Percentiles rank a stretch among this genome's conserved stretches.
Conservation (phyloP, 2,797 vertebrate species). For the Dryobates pubescens region DNA sequence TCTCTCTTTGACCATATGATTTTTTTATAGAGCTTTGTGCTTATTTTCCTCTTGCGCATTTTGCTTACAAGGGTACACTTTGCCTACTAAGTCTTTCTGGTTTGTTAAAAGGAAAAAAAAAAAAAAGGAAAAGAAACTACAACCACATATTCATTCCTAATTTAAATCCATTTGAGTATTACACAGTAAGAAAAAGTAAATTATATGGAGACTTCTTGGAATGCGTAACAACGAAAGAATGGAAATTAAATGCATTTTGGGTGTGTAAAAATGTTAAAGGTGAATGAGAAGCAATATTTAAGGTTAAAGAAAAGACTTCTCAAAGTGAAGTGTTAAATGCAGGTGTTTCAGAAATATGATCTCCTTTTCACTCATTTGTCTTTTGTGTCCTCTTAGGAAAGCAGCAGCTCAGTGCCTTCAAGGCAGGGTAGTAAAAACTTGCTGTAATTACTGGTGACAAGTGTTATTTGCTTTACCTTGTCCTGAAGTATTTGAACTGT, state of each 20-base stretch:
- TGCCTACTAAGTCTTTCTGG: not conserved
- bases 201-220: not conserved
- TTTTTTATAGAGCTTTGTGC: not conserved
- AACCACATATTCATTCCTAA: not conserved
- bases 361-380: not conserved
- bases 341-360: not conserved
- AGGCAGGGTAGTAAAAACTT: slow-evolving; percentile 1
- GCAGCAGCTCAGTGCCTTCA: not conserved
- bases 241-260: not conserved
- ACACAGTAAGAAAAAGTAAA: not conserved
- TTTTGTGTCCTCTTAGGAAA: slow-evolving; percentile 14
- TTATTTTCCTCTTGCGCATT: not conserved
- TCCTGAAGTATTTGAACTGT: slow-evolving; percentile 29
- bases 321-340: not conserved
- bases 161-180: not conserved
- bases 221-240: not conserved
- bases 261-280: not conserved
- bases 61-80: not conserved
- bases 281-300: not conserved
- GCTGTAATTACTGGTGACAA: slow-evolving; percentile 34
- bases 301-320: not conserved
- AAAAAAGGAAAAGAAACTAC: not conserved
- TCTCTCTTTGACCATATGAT: not conserved
- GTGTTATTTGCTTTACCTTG: slow-evolving; percentile 47
- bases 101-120: not conserved